Evolutionary conservation across 2,888 invertebrate species (phyloP), one percentile per base, ranked within the genome.

Genomic region (Endotricha flammealis): DNA sequence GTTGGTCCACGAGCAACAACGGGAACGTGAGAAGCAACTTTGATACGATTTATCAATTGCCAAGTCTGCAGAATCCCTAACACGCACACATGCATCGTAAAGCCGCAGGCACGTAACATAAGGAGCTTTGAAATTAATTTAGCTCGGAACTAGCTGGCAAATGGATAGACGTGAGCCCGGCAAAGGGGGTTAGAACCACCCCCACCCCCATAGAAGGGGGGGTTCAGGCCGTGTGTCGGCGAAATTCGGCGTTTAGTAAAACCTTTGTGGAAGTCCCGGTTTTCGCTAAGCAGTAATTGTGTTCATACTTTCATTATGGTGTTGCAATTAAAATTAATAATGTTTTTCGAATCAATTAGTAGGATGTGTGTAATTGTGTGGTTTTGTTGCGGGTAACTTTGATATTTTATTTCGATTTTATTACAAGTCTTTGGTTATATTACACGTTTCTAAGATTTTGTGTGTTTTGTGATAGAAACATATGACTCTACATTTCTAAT

Each of bases 41-140:
- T n/a, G n/a, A n/a, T n/a, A n/a, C n/a, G n/a, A n/a, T n/a, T n/a
- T n/a, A n/a, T n/a, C n/a, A n/a, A n/a, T n/a, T n/a, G n/a, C n/a
- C n/a, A n/a, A 34, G 22, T 62, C 62, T 42, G 39, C 23, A 28
- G 68, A 57, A 59, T 51, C 39, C 39, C 38, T 41, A 37, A 20
- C 41, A 67, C 80, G 41, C 82, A 81, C 82, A 83, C 81, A 79
- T 54, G 46, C 55, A 63, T 37, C 58, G 55, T 58, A 80, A 85
- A 85, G 83, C 86, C 86, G 81, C 85, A 86, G 85, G 86, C 83
- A 85, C 86, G 86, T 83, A 86, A 83, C 86, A 82, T 86, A 86
- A 86, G 86, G 85, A 85, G 86, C 86, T 86, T 86, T 81, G 85
- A 86, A 86, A 86, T 86, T 86, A 86, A 86, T 86, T 86, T 86